A percentile compares a stretch with the other conserved stretches of the same genome.
Conservation (phyloP, 1,140 invertebrate genomes). For the Drosophila ercepeae region DNA sequence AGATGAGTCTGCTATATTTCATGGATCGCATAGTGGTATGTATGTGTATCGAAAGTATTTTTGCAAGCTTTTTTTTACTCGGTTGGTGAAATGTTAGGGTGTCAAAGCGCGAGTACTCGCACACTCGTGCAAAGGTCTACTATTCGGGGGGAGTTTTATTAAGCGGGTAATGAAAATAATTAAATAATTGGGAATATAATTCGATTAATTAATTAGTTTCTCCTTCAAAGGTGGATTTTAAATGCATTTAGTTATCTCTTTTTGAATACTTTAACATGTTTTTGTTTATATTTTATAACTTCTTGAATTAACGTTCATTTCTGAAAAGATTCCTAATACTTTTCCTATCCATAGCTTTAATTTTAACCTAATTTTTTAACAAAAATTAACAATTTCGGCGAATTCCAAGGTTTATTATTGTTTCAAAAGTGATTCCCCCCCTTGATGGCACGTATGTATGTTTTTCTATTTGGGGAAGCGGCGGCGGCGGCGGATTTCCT, state of each 20-base stretch:
- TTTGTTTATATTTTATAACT: too few species aligned
- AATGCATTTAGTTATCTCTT: too few species aligned
- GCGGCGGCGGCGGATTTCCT: conserved; percentile 8
- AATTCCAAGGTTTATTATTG: too few species aligned
- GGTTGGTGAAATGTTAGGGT: conserved; percentile 35
- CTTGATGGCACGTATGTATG: conserved; percentile 15
- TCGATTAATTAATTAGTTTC: too few species aligned
- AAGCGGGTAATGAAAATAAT: neutral
- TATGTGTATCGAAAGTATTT: conserved; percentile 7
- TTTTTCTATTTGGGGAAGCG: conserved; percentile 41
- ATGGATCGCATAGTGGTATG: neutral
- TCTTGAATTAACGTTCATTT: too few species aligned
- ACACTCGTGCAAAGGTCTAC: conserved; percentile 5
- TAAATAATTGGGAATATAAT: too few species aligned
- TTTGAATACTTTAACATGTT: too few species aligned
- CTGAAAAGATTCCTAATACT: too few species aligned
- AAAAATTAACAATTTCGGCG: too few species aligned
- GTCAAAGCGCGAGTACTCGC: conserved; percentile 35
- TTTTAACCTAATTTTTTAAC: too few species aligned
- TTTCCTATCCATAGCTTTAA: too few species aligned
- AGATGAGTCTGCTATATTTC: neutral
- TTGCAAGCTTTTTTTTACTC: conserved; percentile 43
- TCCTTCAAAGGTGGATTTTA: too few species aligned
- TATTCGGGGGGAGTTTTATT: neutral
- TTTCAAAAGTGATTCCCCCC: neutral